Conservation (phyloP, 2,888 invertebrate genomes). For the Sphinx pinastri region DNA sequence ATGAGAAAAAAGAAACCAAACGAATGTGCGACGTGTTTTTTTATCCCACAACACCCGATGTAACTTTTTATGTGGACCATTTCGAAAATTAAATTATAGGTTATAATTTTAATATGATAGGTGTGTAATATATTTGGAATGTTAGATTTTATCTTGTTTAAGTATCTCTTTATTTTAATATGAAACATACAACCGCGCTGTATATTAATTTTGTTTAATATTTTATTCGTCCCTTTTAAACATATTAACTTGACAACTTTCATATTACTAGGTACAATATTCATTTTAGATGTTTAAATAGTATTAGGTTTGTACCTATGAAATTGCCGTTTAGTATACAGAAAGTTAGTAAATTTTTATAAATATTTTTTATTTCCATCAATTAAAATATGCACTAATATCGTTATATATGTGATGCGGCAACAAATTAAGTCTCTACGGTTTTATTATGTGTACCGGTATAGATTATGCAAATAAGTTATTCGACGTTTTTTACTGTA, state of each 20-base stretch:
- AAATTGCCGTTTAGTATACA: too few species aligned
- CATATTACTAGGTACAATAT: neutral
- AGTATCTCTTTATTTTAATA: constrained; percentile 55
- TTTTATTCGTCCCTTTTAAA: constrained; percentile 22
- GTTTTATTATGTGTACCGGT: too few species aligned
- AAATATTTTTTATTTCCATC: too few species aligned
- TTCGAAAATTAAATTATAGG: constrained; percentile 83
- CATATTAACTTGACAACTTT: neutral
- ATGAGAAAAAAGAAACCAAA: constrained; percentile 64
- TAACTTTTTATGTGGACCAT: constrained; percentile 69
- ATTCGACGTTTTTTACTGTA: neutral
- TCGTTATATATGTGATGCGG: too few species aligned
- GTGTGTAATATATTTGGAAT: constrained; percentile 76
- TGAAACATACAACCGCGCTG: constrained; percentile 10
- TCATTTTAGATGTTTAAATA: too few species aligned
- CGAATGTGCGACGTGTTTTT: constrained; percentile 74
- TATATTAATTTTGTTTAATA: constrained; percentile 25
- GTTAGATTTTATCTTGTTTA: constrained; percentile 71
- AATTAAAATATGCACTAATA: too few species aligned
- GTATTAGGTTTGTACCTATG: too few species aligned
- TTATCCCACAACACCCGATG: constrained; percentile 75
- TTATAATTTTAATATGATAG: constrained; percentile 83
- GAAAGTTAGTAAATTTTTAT: too few species aligned
- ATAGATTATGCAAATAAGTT: constrained; percentile 1
- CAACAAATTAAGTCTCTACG: too few species aligned